Evolutionary conservation across 2,113 vertebrate species (phyloP).

Genomic region (Gambusia holbrooki): DNA sequence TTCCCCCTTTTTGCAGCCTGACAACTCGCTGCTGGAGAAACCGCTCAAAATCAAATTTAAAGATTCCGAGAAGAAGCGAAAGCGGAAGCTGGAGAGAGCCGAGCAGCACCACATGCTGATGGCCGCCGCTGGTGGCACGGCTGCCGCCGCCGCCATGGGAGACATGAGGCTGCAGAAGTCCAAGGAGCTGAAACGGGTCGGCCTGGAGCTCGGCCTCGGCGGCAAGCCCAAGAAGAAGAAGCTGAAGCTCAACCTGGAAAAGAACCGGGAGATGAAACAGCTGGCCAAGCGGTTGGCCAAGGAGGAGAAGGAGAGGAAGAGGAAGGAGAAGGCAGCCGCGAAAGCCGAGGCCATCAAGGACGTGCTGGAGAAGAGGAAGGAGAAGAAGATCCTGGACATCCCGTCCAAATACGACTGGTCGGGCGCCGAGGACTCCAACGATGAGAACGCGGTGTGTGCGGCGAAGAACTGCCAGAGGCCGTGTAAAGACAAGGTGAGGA

Average conservation of each 20-base stretch:
- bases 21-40: constrained; percentile 90
- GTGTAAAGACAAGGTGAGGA: constrained; percentile 96
- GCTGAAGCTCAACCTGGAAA: constrained; percentile 91
- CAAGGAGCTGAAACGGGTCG: constrained; percentile 90
- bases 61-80: constrained; percentile 93
- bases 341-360: constrained; percentile 91
- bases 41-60: constrained; percentile 91
- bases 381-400: constrained; percentile 96
- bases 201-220: constrained; percentile 83
- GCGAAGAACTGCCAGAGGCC: constrained; percentile 96
- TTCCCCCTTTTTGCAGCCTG: constrained; percentile 75
- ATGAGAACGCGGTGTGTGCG: constrained; percentile 96
- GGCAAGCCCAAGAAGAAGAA: constrained; percentile 97
- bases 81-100: constrained; percentile 89
- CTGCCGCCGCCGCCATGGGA: constrained; percentile 67
- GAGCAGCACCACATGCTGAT: constrained; percentile 90
- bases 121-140: constrained; percentile 27
- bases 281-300: constrained; percentile 94
- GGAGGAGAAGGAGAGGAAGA: constrained; percentile 95
- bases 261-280: constrained; percentile 94
- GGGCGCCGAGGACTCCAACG: constrained; percentile 95
- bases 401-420: constrained; percentile 99
- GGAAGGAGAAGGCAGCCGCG: constrained; percentile 89
- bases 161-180: constrained; percentile 82
- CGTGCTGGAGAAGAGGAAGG: constrained; percentile 89